phyloP scores from a whole-genome alignment of 2,797 vertebrate genomes.

The Iguana delicatissima region DNA sequence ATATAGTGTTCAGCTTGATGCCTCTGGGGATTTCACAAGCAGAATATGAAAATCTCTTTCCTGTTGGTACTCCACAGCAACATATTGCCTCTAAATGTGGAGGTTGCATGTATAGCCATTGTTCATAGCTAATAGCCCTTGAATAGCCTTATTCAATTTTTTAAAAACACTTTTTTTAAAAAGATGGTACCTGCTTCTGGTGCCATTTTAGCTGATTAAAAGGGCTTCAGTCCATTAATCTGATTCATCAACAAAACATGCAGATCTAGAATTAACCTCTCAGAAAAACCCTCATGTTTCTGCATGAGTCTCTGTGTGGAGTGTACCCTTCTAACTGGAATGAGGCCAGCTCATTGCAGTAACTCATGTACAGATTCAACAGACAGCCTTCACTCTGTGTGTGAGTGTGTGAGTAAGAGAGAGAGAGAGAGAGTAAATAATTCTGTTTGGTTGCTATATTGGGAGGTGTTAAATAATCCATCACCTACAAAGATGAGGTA shows the following conservation, averaged over 20 bases:
- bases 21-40: not conserved
- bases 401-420: not conserved
- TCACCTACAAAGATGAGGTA: not conserved
- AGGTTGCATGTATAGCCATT: not conserved
- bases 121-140: not conserved
- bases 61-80: conserved; percentile 5
- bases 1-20: not conserved
- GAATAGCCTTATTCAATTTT: not conserved
- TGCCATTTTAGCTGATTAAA: conserved; percentile 4
- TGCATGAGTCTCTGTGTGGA: not conserved
- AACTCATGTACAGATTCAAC: not conserved
- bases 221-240: not conserved
- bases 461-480: not conserved
- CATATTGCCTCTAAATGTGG: not conserved
- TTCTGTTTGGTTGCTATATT: not conserved
- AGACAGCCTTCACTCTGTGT: not conserved
- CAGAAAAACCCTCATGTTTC: not conserved
- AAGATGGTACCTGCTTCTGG: not conserved
- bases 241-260: not conserved
- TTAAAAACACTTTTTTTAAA: not conserved
- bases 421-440: not conserved
- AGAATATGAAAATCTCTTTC: not conserved
- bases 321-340: not conserved
- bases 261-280: not conserved
- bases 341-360: not conserved